Conservation (phyloP, 2,797 vertebrate species). For the Acridotheres tristis region DNA sequence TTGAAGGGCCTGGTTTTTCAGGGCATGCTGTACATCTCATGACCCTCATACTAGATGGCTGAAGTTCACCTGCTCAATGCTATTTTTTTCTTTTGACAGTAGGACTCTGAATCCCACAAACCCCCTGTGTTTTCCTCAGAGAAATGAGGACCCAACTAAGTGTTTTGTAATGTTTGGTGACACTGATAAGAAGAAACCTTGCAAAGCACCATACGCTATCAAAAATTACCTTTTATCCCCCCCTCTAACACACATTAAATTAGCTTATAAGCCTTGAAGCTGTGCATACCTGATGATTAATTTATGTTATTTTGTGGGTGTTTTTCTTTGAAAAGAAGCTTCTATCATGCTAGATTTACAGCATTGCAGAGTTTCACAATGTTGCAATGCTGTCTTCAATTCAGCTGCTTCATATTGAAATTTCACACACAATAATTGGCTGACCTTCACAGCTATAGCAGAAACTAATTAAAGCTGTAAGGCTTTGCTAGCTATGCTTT, state of each 20-base stretch:
- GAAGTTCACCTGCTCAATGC: background rate
- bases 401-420: constrained; percentile 86
- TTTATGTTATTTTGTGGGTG: constrained; percentile 68
- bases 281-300: constrained; percentile 69
- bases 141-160: constrained; percentile 38
- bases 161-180: constrained; percentile 56
- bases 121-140: background rate
- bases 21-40: background rate
- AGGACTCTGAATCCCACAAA: background rate
- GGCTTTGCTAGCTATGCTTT: constrained; percentile 86
- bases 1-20: background rate
- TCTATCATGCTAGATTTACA: constrained; percentile 67
- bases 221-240: constrained; percentile 6
- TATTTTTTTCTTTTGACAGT: background rate
- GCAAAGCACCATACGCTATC: constrained; percentile 14
- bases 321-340: background rate
- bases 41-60: background rate
- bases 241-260: constrained; percentile 65
- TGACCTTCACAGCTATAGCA: constrained; percentile 96
- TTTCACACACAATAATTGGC: constrained; percentile 96
- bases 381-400: constrained; percentile 79
- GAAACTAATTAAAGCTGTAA: constrained; percentile 98
- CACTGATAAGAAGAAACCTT: background rate
- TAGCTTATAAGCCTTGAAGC: constrained; percentile 70
- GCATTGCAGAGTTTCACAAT: constrained; percentile 56